phyloP scores from a whole-genome alignment of 1,140 invertebrate species.

The Trachelipus rathkii region DNA sequence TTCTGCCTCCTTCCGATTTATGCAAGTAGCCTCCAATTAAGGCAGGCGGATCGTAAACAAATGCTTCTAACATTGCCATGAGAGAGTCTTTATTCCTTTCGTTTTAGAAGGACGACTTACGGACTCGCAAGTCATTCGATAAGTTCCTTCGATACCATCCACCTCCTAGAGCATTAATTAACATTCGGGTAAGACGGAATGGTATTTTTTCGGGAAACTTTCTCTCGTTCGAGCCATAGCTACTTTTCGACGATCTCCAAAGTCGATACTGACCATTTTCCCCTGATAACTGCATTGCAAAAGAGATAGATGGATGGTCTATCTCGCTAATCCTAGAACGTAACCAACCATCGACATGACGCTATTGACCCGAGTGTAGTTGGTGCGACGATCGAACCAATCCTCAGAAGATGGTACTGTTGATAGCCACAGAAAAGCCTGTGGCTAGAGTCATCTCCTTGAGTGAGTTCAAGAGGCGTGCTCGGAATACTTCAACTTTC shows the following conservation, averaged over 20 bases:
- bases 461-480: constrained; percentile 89
- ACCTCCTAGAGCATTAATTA: constrained; percentile 99
- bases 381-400: constrained; percentile 97
- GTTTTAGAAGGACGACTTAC: constrained; percentile 93
- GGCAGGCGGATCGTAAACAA: constrained; percentile 98
- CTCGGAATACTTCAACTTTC: constrained; percentile 99
- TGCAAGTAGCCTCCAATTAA: no score
- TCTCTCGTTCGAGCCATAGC: constrained; percentile 96
- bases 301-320: constrained; percentile 94
- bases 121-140: constrained; percentile 91
- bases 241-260: constrained; percentile 99
- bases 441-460: constrained; percentile 93
- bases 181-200: constrained; percentile 94
- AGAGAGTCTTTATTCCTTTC: constrained; percentile 94
- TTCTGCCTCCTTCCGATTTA: no score
- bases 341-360: constrained; percentile 99
- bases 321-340: constrained; percentile 66
- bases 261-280: constrained; percentile 99
- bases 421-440: constrained; percentile 90
- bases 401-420: constrained; percentile 96
- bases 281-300: constrained; percentile 97
- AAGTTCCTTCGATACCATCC: constrained; percentile 75
- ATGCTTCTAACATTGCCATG: constrained; percentile 98
- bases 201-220: constrained; percentile 99
- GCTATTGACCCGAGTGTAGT: constrained; percentile 94